Conservation (phyloP, 2,797 vertebrate species). For the Buphagus erythrorhynchus region DNA sequence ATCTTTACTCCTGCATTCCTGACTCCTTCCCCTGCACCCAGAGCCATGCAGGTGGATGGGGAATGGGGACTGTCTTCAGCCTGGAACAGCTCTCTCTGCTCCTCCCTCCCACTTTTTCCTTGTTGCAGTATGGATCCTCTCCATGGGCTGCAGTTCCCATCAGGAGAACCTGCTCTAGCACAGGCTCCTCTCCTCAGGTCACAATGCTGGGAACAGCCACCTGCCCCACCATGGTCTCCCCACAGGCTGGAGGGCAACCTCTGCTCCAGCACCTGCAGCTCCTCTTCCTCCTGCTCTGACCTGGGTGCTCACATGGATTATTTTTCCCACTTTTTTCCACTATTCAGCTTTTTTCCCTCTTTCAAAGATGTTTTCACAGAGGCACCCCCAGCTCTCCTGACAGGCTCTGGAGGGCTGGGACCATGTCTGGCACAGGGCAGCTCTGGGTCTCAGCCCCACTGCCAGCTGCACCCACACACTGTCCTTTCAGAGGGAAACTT, state of each 20-base stretch:
- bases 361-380: rapidly evolving
- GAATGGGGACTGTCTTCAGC: not conserved
- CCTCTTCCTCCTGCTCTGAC: not conserved
- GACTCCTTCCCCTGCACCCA: not conserved
- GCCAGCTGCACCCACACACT: not conserved
- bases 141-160: rapidly evolving
- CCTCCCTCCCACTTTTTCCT: not conserved
- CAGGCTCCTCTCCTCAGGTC: not conserved
- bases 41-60: not conserved
- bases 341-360: not conserved
- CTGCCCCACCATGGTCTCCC: not conserved
- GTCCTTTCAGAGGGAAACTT: not conserved
- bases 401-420: not conserved
- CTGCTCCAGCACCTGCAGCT: not conserved
- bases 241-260: not conserved
- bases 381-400: not conserved
- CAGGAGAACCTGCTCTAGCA: not conserved
- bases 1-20: not conserved
- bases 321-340: not conserved
- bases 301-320: not conserved
- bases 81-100: not conserved
- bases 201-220: not conserved
- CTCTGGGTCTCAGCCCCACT: not conserved
- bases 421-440: rapidly evolving
- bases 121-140: not conserved